Percentiles rank a stretch among this genome's conserved stretches.
phyloP scores from a whole-genome alignment of 2,797 vertebrate species.

The Aythya fuligula region DNA sequence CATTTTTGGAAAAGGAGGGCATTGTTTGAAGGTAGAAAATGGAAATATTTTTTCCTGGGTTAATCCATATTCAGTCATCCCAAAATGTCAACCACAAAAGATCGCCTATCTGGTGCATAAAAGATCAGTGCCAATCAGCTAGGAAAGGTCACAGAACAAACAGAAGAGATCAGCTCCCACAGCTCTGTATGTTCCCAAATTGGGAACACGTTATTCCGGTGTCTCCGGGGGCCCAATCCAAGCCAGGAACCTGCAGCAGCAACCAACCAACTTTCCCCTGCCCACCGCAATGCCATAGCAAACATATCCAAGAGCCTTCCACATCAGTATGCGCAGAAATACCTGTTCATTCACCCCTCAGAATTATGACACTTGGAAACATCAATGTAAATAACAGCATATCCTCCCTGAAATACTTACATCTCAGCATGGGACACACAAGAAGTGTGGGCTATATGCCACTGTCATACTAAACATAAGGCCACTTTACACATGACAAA shows the following conservation, averaged over 20 bases:
- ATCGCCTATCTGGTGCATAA: background rate
- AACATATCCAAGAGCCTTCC: background rate
- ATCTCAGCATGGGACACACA: slow-evolving; percentile 18
- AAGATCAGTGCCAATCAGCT: slow-evolving; percentile 61
- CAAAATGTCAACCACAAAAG: slow-evolving; percentile 63
- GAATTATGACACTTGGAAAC: background rate
- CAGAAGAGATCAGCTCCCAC: slow-evolving; percentile 22
- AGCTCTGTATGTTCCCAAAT: background rate
- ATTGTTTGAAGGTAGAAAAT: slow-evolving; percentile 27
- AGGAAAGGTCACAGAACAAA: slow-evolving; percentile 66
- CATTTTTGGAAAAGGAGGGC: slow-evolving; percentile 37
- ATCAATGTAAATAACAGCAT: slow-evolving; percentile 22
- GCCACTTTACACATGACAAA: slow-evolving; percentile 45
- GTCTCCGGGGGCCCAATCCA: background rate
- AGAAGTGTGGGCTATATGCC: background rate
- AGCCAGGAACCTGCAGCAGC: background rate
- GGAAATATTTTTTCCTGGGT: slow-evolving; percentile 37
- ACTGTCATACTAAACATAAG: slow-evolving; percentile 33
- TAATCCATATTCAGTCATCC: slow-evolving; percentile 60
- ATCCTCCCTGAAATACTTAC: slow-evolving; percentile 35
- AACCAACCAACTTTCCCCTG: background rate
- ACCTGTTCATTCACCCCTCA: slow-evolving; percentile 37
- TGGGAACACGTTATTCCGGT: background rate
- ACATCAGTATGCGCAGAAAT: background rate
- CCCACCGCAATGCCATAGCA: background rate